Base-by-base conservation (phyloP, 2,113 vertebrate species). In the Lagopus muta region DNA sequence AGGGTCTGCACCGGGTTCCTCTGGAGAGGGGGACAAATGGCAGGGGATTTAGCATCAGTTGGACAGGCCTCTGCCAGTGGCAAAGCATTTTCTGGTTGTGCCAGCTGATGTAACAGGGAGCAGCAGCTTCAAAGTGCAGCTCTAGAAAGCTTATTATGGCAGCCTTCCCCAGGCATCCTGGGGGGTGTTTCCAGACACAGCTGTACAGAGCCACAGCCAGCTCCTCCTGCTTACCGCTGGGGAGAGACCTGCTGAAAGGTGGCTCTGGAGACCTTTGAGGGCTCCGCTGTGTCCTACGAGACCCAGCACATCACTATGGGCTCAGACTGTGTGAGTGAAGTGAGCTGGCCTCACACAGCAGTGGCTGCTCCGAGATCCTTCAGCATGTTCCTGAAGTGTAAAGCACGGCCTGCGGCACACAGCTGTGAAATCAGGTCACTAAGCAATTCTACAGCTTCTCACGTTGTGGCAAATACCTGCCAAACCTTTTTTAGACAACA, bases 261-360 rank as follows among this genome's bases (percentile, higher is more conserved):
- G 4, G 38, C 11, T 17, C 3, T 43, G 45, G 28, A 67, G 28
- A 67, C 58, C 34, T 79, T 71, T 34, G 38, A 45, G 48, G 24
- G 22, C 22, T 16, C 64, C 28, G 10, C 17, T 45, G 58, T 8
- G 12, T 36, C 10, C 40, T 24, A 3, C 21, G 12, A 0, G 0
- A 40, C 24, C 9, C 28, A 25, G 14, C 13, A 7, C 0, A 2
- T n/a, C 70, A 30, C 32, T 8, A 28, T 30, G 61, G 32, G 32
- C 40, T 74, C 55, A 57, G 54, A 81, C 11, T 7, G 9, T 7
- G 24, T 4, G 2, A 10, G 25, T 54, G 55, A 80, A 38, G 38
- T 21, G 73, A 76, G 60, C 4, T 18, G 8, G 17, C 73, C 54
- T n/a, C 32, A 34, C 89, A 85, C 11, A 72, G 43, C 42, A 42